Conservation (phyloP, 2,113 vertebrate genomes). For the Elachura formosa region DNA sequence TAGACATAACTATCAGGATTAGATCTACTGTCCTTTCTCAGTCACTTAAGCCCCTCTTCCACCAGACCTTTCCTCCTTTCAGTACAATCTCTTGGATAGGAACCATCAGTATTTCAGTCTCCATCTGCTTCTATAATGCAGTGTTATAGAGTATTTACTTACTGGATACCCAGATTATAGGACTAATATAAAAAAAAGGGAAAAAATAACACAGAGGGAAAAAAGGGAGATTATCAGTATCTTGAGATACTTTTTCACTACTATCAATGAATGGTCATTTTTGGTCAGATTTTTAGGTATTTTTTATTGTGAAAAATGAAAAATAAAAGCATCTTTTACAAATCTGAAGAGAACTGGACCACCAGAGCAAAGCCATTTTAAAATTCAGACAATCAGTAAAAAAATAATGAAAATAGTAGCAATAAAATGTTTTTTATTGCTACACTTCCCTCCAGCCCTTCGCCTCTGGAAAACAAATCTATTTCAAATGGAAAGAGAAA, state of each 20-base stretch:
- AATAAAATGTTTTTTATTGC: neutral
- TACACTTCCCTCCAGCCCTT: neutral
- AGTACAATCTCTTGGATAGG: neutral
- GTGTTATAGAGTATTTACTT: neutral
- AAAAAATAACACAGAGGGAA: neutral
- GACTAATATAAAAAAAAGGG: neutral
- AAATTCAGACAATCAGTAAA: neutral
- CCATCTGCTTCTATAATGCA: neutral
- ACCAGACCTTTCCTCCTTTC: neutral
- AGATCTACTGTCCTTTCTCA: neutral
- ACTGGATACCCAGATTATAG: neutral
- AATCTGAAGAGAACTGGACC: neutral
- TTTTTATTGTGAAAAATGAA: neutral
- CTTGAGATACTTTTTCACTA: neutral
- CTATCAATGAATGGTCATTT: neutral
- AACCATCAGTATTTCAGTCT: neutral
- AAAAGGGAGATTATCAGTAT: neutral
- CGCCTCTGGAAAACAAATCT: neutral
- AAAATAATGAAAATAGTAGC: neutral
- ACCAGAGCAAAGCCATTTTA: neutral
- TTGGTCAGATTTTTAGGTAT: neutral
- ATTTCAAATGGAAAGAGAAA: neutral
- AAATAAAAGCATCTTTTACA: neutral
- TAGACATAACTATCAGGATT: neutral
- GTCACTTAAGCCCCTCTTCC: neutral